Percentiles rank a stretch among this genome's conserved stretches.
These are phyloP conservation scores for Tachyglossus aculeatus DNA, from an alignment of 2,797 vertebrate genomes.

Conservation along the genomic window DNA sequence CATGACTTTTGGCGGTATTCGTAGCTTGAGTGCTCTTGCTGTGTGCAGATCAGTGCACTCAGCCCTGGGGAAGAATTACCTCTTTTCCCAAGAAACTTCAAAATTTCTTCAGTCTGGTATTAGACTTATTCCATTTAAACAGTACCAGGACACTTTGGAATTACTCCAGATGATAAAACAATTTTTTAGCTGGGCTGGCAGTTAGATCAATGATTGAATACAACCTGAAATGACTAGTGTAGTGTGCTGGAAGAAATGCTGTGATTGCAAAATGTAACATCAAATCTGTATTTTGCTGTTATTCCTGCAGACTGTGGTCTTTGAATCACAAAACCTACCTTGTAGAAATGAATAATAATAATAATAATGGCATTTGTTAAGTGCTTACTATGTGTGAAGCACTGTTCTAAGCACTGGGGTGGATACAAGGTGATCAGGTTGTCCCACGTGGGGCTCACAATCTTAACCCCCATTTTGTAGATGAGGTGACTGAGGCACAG, in stretches of 20 bases:
- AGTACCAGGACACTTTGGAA: neutral
- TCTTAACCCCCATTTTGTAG: no score
- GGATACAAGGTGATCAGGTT: no score
- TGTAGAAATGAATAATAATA: neutral
- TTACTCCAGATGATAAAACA: neutral
- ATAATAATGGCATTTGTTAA: no score
- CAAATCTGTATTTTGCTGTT: neutral
- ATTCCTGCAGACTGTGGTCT: neutral
- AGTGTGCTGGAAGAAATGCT: neutral
- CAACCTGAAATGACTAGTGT: neutral
- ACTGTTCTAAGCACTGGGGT: no score
- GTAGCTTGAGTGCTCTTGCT: no score
- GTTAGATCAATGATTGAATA: neutral
- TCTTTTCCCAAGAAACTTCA: neutral
- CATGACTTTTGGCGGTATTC: no score
- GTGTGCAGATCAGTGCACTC: no score
- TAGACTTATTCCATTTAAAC: conserved; percentile 9
- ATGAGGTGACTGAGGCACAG: no score
- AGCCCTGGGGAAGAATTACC: neutral
- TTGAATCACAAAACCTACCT: neutral
- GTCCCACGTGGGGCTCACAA: no score
- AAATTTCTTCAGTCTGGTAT: neutral
- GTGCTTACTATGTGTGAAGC: no score
- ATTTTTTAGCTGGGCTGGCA: neutral
- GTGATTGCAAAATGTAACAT: neutral